phyloP scores from a whole-genome alignment of 2,888 invertebrate genomes.

The Penaeus monodon region DNA sequence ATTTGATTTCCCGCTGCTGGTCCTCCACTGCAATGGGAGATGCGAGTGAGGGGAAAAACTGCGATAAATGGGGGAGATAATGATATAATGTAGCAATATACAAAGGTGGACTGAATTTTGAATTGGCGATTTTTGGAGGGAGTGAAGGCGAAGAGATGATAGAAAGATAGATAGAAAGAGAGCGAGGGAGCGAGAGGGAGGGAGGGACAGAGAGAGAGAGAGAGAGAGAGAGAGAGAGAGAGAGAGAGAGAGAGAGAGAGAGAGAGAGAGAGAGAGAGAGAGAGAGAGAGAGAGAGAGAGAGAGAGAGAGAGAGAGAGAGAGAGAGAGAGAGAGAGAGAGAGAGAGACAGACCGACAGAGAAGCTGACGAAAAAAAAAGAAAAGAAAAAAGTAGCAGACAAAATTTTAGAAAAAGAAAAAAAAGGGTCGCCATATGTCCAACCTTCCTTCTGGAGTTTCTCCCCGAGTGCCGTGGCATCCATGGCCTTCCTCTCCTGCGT shows the following conservation, averaged over 20 bases:
- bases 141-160: no score
- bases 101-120: no score
- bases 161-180: no score
- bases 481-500: constrained; percentile 42
- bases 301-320: no score
- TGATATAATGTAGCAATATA: not conserved
- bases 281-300: no score
- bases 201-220: no score
- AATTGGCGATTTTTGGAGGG: no score
- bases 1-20: constrained; percentile 16
- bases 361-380: not conserved
- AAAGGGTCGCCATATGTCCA: not conserved
- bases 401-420: not conserved
- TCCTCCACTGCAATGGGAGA: constrained; percentile 28
- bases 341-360: not conserved
- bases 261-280: no score
- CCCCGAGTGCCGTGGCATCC: constrained; percentile 30
- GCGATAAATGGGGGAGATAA: not conserved
- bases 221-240: no score
- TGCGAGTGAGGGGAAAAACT: not conserved
- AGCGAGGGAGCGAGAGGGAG: no score
- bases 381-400: not conserved
- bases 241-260: no score
- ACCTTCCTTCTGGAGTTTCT: constrained; percentile 33
- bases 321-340: no score